A percentile compares a stretch with the other conserved stretches of the same genome.
Evolutionary conservation across 2,888 invertebrate species (phyloP).

Genomic region (Leucophenga maculata): DNA sequence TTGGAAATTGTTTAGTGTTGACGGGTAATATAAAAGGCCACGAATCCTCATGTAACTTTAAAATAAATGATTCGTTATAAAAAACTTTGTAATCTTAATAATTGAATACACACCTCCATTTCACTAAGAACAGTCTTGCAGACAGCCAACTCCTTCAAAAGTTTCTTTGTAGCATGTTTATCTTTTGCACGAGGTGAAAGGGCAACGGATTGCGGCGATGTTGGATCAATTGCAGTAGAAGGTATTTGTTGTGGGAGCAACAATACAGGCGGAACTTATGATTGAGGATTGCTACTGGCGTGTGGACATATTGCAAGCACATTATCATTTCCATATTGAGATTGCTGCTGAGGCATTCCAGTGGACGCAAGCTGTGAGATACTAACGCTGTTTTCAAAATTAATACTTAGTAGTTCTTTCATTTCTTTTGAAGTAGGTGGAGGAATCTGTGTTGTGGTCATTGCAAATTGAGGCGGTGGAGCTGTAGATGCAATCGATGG

Average conservation of each 20-base stretch:
- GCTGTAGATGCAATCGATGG: constrained; percentile 27
- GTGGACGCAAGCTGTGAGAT: too few relatives aligned
- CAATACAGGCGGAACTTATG: constrained; percentile 28
- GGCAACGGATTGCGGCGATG: constrained; percentile 50
- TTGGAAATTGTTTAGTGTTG: constrained; percentile 97
- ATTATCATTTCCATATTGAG: not conserved
- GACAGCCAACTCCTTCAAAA: constrained; percentile 83
- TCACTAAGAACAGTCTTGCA: constrained; percentile 88
- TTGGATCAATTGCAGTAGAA: constrained; percentile 36
- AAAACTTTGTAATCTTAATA: constrained; percentile 3
- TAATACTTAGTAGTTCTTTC: not conserved
- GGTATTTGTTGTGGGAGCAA: constrained; percentile 44
- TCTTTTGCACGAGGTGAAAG: constrained; percentile 68
- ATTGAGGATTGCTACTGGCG: constrained; percentile 11
- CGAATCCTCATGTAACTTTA: constrained; percentile 86
- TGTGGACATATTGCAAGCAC: not conserved
- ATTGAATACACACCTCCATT: constrained; percentile 78
- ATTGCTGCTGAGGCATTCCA: too few relatives aligned
- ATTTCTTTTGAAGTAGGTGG: constrained; percentile 29
- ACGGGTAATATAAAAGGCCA: constrained; percentile 98
- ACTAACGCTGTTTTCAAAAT: not conserved
- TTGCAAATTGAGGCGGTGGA: constrained; percentile 4
- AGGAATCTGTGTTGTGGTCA: constrained; percentile 15
- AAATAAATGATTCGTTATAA: not conserved
- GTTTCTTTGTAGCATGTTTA: constrained; percentile 76